phyloP scores from a whole-genome alignment of 2,888 invertebrate genomes.

The Cyclophora albipunctata region DNA sequence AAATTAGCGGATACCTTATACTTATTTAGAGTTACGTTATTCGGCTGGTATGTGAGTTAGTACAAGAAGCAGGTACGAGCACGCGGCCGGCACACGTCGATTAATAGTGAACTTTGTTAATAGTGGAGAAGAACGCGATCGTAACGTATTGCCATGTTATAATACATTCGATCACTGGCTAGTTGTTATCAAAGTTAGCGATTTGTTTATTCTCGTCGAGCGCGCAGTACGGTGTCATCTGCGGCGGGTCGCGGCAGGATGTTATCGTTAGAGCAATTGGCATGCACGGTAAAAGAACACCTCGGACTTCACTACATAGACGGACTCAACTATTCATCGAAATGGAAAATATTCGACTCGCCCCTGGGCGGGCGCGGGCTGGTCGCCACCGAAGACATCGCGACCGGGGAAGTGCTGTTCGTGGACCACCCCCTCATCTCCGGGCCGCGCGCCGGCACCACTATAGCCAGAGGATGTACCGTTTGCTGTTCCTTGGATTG shows the following conservation, averaged over 20 bases:
- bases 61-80: conserved; percentile 27
- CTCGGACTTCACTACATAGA: conserved; percentile 46
- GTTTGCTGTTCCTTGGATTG: conserved; percentile 75
- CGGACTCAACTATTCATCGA: conserved; percentile 37
- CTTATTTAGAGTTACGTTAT: too few species aligned
- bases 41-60: too few species aligned
- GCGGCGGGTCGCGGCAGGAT: conserved; percentile 63
- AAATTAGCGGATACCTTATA: conserved; percentile 29
- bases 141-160: conserved; percentile 45
- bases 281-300: conserved; percentile 61
- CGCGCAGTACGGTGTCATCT: conserved; percentile 62
- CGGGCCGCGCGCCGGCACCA: conserved; percentile 78
- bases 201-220: conserved; percentile 58
- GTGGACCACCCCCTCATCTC: conserved; percentile 80
- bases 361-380: conserved; percentile 81
- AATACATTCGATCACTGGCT: conserved; percentile 47
- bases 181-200: conserved; percentile 60
- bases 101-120: conserved; percentile 37
- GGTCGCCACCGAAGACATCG: conserved; percentile 80
- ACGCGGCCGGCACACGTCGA: conserved; percentile 44
- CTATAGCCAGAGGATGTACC: conserved; percentile 77
- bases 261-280: conserved; percentile 70
- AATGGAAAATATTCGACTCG: conserved; percentile 79
- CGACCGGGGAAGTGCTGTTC: conserved; percentile 81
- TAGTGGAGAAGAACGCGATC: conserved; percentile 47